Evolutionary conservation across 2,113 vertebrate genomes (phyloP).

Genomic region (Hyaena hyaena): DNA sequence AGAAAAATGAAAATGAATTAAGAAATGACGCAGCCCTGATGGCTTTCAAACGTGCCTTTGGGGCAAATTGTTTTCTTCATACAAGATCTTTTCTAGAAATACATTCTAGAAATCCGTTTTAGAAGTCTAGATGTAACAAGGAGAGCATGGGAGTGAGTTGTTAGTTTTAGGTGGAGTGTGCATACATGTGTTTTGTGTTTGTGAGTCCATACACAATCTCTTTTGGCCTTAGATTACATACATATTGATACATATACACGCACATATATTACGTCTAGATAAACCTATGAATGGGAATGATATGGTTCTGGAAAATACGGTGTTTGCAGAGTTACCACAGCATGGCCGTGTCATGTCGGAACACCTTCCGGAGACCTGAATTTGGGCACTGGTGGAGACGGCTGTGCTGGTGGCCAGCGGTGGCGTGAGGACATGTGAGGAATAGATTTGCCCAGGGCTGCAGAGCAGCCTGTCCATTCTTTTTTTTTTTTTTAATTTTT

Average conservation of each 20-base stretch:
- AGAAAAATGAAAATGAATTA: neutral
- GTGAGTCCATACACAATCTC: no score
- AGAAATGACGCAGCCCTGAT: neutral
- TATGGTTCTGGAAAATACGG: neutral
- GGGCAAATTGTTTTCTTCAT: constrained; percentile 2
- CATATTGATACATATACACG: no score
- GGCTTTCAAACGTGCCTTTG: neutral
- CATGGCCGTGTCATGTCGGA: neutral
- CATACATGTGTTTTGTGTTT: neutral
- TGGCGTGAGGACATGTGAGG: neutral
- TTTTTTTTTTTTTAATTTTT: no score
- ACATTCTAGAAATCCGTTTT: neutral
- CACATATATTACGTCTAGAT: neutral
- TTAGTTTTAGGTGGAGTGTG: neutral
- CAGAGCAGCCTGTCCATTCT: no score
- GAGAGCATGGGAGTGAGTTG: neutral
- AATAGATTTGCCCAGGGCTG: no score
- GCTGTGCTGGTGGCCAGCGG: neutral
- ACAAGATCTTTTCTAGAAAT: neutral
- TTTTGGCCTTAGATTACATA: neutral
- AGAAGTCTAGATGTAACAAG: neutral
- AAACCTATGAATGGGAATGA: neutral
- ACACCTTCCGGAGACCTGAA: neutral
- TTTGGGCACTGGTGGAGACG: neutral
- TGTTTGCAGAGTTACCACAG: neutral